Base-by-base conservation (phyloP, 2,888 invertebrate genomes). In the Trichopoda pennipes region DNA sequence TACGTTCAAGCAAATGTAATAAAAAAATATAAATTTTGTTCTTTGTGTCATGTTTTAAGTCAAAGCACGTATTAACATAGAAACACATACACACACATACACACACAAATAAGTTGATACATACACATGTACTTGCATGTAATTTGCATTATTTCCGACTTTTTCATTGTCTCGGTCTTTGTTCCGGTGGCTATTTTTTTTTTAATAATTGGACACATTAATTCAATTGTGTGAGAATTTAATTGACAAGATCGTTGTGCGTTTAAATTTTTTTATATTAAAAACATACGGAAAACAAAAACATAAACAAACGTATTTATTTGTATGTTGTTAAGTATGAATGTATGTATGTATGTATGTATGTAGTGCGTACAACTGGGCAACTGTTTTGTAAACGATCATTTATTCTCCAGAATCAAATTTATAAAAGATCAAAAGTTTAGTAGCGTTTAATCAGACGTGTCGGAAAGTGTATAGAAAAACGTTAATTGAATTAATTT, bases 401-500 rank as follows among this genome's bases (percentile, higher is more conserved):
- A 28, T n/a, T n/a, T n/a, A n/a, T 38, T 44, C 32, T 19, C 7
- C 32, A 42, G 55, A 69, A 35, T 61, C 49, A 42, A 61, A 35
- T 49, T 76, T 69, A 76, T 79, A 82, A 63, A 82, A 82, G 74
- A 68, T 72, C 61, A 32, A 60, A 42, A 75, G 51, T 70, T 74
- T 66, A 49, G 55, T 61, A 68, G 49, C 28, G 23, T 66, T 17
- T 35, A 61, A 35, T 16, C 75, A 82, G 32, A 75, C 74, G 70
- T 56, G 78, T 58, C 61, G 75, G 82, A 79, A 79, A 82, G 79
- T 82, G 78, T 75, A 44, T 49, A 73, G 49, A 75, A 79, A 60
- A 72, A 12, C 17, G 69, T 66, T 66, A 23, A 49, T 32, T 58
- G 64, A 55, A 28, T 28, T n/a, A n/a, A n/a, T n/a, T n/a, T n/a